Conservation (phyloP, 2,888 invertebrate genomes). For the Lepidocyrtinus sp. region DNA sequence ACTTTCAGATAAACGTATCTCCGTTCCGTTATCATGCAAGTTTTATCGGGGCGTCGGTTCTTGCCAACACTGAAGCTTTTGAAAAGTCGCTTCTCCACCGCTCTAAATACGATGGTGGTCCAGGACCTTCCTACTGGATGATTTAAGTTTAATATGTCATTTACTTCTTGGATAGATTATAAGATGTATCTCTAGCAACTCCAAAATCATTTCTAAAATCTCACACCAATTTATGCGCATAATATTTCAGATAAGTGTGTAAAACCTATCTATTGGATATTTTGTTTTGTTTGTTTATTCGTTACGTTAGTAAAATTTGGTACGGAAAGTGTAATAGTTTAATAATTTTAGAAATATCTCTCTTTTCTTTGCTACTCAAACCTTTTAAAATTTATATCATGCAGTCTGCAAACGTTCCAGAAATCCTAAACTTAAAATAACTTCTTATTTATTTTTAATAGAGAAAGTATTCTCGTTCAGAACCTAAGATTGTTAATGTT, state of each 20-base stretch:
- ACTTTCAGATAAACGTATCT: conserved; percentile 74
- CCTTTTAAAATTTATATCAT: too few species aligned
- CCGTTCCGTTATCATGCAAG: conserved; percentile 77
- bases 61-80: conserved; percentile 71
- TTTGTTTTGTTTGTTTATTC: too few species aligned
- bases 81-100: conserved; percentile 68
- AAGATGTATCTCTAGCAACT: neutral
- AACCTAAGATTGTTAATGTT: too few species aligned
- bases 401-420: too few species aligned
- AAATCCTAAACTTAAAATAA: too few species aligned
- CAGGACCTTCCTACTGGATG: conserved; percentile 68
- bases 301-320: too few species aligned
- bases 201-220: neutral
- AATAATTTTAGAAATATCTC: too few species aligned
- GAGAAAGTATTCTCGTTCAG: too few species aligned
- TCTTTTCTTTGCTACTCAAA: too few species aligned
- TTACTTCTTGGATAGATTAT: neutral
- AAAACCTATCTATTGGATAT: too few species aligned
- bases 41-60: conserved; percentile 76
- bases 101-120: conserved; percentile 65
- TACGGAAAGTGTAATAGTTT: too few species aligned
- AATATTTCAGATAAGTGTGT: neutral
- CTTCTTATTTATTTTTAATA: too few species aligned
- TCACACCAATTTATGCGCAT: conserved; percentile 5
- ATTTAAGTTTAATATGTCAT: conserved; percentile 51